Evolutionary conservation across 2,888 invertebrate genomes (phyloP).

Genomic region (Drosophila mayaguana): DNA sequence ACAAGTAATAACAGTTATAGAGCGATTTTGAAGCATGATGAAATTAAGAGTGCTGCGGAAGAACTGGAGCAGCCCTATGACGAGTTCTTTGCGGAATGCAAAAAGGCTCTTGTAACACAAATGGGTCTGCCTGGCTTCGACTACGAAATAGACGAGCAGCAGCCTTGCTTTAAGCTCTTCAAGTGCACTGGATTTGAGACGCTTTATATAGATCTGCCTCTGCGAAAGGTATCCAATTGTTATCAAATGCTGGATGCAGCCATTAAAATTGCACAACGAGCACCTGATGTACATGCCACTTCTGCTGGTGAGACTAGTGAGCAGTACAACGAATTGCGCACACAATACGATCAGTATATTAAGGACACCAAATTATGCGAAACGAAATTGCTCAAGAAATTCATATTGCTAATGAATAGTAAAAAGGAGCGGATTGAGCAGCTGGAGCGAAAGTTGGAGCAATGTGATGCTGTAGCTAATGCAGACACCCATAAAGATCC

Average conservation of each 20-base stretch:
- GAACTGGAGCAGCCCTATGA: conserved; percentile 71
- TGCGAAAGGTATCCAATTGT: conserved; percentile 46
- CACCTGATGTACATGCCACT: not conserved
- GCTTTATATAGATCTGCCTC: conserved; percentile 62
- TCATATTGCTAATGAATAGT: conserved; percentile 70
- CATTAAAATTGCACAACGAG: conserved; percentile 49
- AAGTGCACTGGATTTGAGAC: conserved; percentile 72
- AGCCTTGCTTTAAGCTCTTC: conserved; percentile 57
- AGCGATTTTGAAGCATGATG: conserved; percentile 55
- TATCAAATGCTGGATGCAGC: conserved; percentile 60
- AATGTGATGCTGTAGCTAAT: conserved; percentile 5
- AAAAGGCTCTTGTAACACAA: conserved; percentile 65
- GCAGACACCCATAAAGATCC: conserved; percentile 23
- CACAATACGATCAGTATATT: conserved; percentile 65
- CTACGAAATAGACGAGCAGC: conserved; percentile 64
- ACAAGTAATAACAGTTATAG: conserved; percentile 49
- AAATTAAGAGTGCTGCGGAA: conserved; percentile 64
- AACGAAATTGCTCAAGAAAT: conserved; percentile 68
- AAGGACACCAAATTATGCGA: conserved; percentile 58
- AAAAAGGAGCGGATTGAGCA: conserved; percentile 79
- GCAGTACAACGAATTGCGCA: conserved; percentile 37
- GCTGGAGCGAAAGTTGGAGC: conserved; percentile 52
- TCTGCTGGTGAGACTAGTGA: not conserved
- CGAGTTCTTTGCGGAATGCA: conserved; percentile 69
- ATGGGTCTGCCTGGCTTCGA: conserved; percentile 66